Base-by-base conservation (phyloP, 2,888 invertebrate species). In the Cataglyphis altisquamis region DNA sequence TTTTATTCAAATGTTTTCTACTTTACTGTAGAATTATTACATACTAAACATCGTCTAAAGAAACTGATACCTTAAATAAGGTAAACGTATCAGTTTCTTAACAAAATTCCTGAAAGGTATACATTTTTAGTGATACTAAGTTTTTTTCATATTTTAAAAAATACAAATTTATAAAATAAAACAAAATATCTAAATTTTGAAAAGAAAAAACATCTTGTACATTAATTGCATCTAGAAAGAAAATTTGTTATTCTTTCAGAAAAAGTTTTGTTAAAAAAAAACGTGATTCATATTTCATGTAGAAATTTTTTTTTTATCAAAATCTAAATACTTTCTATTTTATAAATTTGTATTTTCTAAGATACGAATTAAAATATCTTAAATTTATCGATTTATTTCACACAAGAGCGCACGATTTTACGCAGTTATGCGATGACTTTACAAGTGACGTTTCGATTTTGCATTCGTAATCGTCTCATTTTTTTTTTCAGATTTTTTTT, bases 371-470 rank as follows among this genome's bases (percentile, higher is more conserved):
- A 0, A 57, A 36, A 62, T 52, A n/a, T 6, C 29, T 9, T 18
- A 21, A 63, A 63, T 45, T 15, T 15, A 6, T 2, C 15, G 18
- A 39, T 66, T 66, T 52, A 66, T 52, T 66, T 75, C 39, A 8
- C 25, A 36, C 8, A 36, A 48, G 3, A 12, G 32, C 5, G n/a
- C 12, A 8, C 18, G 1, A 32, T 18, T 67, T 75, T 25, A 74
- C 21, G 78, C 72, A 55, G 1, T n/a, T 2, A 15, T 18, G 18
- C 5, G 5, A 36, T 36, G 6, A 36, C 45, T 45, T 45, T 45
- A 39, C 10, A 57, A 70, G 57, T 21, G 21, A 45, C 21, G 41
- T 39, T 25, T 83, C 74, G 70, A 88, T 84, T 84, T 48, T 25
- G 74, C 66, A 67, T 81, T 67, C 41, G 12, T 18, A 68, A 18